phyloP scores from a whole-genome alignment of 2,797 vertebrate species.

The Arremon aurantiirostris region DNA sequence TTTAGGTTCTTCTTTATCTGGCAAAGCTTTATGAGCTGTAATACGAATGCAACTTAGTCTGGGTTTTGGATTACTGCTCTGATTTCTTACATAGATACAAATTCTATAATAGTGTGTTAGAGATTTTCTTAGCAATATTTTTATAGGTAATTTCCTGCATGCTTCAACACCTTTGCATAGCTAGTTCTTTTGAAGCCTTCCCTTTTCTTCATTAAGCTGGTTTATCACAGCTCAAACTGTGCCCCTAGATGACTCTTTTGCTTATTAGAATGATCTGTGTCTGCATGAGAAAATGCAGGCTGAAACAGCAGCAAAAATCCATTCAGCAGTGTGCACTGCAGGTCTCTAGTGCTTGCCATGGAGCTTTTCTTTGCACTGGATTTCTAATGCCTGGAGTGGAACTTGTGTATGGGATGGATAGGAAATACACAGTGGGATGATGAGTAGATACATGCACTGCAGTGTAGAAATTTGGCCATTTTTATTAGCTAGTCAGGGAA shows the following conservation, averaged over 20 bases:
- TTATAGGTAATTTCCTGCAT: background rate
- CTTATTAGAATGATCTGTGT: background rate
- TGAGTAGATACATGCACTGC: background rate
- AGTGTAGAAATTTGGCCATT: background rate
- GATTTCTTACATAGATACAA: background rate
- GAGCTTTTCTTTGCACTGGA: background rate
- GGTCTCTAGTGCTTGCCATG: background rate
- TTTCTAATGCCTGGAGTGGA: background rate
- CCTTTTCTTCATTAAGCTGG: background rate
- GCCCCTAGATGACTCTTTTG: background rate
- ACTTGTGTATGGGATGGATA: background rate
- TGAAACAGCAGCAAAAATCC: slow-evolving; percentile 18
- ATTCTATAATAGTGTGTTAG: background rate
- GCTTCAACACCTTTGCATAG: background rate
- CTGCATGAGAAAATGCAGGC: background rate
- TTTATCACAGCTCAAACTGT: background rate
- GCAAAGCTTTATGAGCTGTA: background rate
- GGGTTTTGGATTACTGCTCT: background rate
- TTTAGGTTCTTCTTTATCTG: background rate
- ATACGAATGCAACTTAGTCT: background rate
- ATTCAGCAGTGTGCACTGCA: background rate
- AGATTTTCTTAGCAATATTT: background rate
- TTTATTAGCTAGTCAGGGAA: background rate
- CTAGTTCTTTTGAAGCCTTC: background rate
- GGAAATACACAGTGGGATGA: background rate